Evolutionary conservation across 2,888 invertebrate genomes (phyloP).

Genomic region (Acleris literana): DNA sequence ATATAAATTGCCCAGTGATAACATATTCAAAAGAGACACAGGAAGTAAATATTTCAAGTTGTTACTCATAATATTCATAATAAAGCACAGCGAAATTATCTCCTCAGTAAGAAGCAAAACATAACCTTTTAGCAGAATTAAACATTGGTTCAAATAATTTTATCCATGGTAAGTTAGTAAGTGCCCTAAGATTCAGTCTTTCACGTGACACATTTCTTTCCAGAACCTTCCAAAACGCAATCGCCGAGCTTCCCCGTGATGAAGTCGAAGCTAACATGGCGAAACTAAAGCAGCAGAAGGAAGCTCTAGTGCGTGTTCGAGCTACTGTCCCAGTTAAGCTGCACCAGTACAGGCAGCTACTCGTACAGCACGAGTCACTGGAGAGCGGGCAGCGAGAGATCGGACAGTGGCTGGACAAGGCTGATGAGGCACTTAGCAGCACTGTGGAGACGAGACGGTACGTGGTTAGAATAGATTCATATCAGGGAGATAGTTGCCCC

Average conservation of each 20-base stretch:
- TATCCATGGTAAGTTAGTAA: no score
- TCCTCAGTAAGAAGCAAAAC: no score
- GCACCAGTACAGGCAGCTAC: slow-evolving; percentile 91
- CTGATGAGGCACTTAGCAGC: slow-evolving; percentile 87
- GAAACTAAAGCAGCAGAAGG: slow-evolving; percentile 93
- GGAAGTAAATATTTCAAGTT: no score
- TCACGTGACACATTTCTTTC: slow-evolving; percentile 27
- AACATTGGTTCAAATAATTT: no score
- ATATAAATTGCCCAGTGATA: no score
- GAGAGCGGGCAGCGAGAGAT: slow-evolving; percentile 95
- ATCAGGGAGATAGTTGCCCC: no score
- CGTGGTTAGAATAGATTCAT: slow-evolving; percentile 27
- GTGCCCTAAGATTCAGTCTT: no score
- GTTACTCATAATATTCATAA: no score
- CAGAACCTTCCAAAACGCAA: slow-evolving; percentile 93
- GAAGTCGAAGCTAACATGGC: slow-evolving; percentile 96
- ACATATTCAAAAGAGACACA: no score
- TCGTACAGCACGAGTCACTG: slow-evolving; percentile 94
- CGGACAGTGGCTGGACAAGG: slow-evolving; percentile 92
- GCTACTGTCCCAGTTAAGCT: slow-evolving; percentile 92
- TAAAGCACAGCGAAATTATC: no score
- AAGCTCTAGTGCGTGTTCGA: slow-evolving; percentile 92
- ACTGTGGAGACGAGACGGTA: slow-evolving; percentile 69
- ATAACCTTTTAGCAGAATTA: no score
- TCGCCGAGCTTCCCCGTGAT: slow-evolving; percentile 94